Evolutionary conservation across 2,113 vertebrate species (phyloP).

Genomic region (Lichenostomus cassidix): DNA sequence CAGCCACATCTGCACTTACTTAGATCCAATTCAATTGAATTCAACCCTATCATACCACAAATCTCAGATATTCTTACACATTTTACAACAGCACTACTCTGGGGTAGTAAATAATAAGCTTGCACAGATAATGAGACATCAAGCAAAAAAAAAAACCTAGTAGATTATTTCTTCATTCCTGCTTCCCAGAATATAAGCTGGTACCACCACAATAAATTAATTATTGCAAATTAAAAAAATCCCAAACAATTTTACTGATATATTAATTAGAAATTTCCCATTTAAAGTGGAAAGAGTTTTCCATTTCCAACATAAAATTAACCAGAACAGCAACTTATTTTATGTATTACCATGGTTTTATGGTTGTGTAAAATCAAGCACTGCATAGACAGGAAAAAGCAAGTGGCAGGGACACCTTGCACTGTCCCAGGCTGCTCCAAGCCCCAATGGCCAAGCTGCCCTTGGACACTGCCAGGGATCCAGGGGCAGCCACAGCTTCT

Average conservation of each 20-base stretch:
- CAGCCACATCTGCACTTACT: not conserved
- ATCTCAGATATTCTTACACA: not conserved
- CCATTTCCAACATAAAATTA: not conserved
- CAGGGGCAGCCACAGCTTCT: not conserved
- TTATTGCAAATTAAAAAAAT: not conserved
- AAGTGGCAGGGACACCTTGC: not conserved
- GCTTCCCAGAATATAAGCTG: not conserved
- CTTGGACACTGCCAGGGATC: not conserved
- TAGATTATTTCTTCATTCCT: not conserved
- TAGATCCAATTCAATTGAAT: conserved; percentile 33
- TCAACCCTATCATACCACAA: not conserved
- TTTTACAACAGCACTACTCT: not conserved
- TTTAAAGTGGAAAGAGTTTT: not conserved
- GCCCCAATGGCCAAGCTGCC: not conserved
- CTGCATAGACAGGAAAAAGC: not conserved
- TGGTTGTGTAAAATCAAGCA: not conserved
- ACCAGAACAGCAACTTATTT: not conserved
- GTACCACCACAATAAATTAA: not conserved
- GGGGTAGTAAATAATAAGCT: not conserved
- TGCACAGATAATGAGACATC: not conserved
- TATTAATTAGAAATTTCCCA: not conserved
- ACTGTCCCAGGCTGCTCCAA: not conserved
- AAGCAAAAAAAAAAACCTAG: not conserved
- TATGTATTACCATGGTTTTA: not conserved
- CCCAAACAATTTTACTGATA: not conserved